A percentile compares a stretch with the other conserved stretches of the same genome.
Conservation (phyloP, 2,797 vertebrate genomes). For the Kryptopterus vitreolus region DNA sequence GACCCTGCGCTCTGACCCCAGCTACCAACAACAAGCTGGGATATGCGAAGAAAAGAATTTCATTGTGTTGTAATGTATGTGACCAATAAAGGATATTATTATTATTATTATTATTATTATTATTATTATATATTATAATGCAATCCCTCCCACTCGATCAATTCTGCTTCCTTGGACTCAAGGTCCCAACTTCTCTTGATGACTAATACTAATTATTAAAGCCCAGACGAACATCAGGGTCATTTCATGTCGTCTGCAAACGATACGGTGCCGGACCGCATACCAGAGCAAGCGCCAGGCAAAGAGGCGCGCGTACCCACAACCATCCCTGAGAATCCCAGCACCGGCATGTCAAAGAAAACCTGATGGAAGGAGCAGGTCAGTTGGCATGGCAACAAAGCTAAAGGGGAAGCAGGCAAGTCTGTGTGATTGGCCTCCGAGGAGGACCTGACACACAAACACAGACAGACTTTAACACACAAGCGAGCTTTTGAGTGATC, state of each 20-base stretch:
- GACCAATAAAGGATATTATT: too few relatives aligned
- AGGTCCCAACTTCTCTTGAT: background rate
- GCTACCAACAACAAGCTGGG: too few relatives aligned
- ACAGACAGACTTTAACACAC: constrained; percentile 27
- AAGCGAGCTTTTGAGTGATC: constrained; percentile 30
- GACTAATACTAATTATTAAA: too few relatives aligned
- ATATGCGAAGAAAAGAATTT: too few relatives aligned
- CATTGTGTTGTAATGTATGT: too few relatives aligned
- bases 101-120: too few relatives aligned
- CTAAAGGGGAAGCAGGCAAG: constrained; percentile 43
- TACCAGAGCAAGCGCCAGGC: background rate
- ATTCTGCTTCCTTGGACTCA: too few relatives aligned
- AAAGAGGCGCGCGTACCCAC: background rate
- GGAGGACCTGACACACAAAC: constrained; percentile 41
- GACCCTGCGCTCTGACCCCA: too few relatives aligned
- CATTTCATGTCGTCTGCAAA: background rate
- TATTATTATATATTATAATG: too few relatives aligned
- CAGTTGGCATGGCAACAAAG: constrained; percentile 49
- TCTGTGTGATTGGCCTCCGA: constrained; percentile 34
- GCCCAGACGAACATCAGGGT: too few relatives aligned
- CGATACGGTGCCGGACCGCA: too few relatives aligned
- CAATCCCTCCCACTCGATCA: too few relatives aligned
- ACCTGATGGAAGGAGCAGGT: constrained; percentile 34
- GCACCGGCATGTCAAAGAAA: constrained; percentile 43
- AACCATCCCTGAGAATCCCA: constrained; percentile 14